These are phyloP conservation scores for Zaprionus vittiger DNA, from an alignment of 1,140 invertebrate genomes.

Conservation along the genomic window DNA sequence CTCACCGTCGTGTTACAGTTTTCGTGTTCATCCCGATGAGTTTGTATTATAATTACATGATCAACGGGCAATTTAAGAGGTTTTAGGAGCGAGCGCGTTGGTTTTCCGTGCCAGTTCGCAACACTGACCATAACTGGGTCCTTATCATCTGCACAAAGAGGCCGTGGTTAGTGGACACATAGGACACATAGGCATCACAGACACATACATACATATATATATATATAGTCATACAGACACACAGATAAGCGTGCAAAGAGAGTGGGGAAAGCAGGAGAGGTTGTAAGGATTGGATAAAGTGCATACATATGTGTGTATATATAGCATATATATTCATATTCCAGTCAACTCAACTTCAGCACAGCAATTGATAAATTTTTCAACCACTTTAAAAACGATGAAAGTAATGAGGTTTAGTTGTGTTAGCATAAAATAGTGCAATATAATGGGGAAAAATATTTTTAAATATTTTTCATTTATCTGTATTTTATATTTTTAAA, in stretches of 20 bases:
- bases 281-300: neutral
- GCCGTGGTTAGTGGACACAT: slow-evolving; percentile 24
- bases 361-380: slow-evolving; percentile 20
- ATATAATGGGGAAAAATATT: neutral
- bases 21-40: slow-evolving; percentile 78
- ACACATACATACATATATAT: slow-evolving; percentile 11
- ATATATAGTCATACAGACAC: neutral
- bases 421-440: neutral
- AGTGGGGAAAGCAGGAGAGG: neutral
- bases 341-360: slow-evolving; percentile 44
- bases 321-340: slow-evolving; percentile 30
- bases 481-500: slow-evolving; percentile 1
- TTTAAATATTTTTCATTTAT: neutral
- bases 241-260: neutral
- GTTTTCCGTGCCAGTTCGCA: slow-evolving; percentile 87
- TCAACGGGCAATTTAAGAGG: slow-evolving; percentile 84
- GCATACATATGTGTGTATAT: slow-evolving; percentile 17
- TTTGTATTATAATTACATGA: slow-evolving; percentile 86
- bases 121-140: slow-evolving; percentile 45
- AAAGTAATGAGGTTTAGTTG: slow-evolving; percentile 16
- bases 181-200: slow-evolving; percentile 5
- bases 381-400: neutral
- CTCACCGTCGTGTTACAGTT: slow-evolving; percentile 85
- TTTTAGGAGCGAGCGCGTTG: slow-evolving; percentile 77
- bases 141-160: slow-evolving; percentile 39